Base-by-base conservation (phyloP, 2,888 invertebrate species). In the Andrena bicolor region DNA sequence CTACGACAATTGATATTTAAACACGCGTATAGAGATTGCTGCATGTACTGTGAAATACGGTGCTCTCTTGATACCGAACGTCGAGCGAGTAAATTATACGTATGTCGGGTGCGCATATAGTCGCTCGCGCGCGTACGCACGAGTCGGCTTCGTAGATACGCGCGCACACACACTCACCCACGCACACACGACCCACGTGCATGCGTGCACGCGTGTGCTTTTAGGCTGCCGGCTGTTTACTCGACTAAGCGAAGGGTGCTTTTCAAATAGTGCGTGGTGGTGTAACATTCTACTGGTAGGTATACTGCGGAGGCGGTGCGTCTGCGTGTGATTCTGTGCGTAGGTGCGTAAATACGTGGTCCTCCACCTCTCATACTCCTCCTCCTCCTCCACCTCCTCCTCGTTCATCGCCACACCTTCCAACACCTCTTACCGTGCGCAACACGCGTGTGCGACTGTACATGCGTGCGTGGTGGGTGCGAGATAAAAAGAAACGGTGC, bases 401-500 rank as follows among this genome's bases (percentile, higher is more conserved):
- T n/a, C n/a, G n/a, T n/a, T n/a, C n/a, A n/a, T n/a, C n/a, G n/a
- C n/a, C 20, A 26, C 16, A 35, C 20, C 20, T 20, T 10, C 26
- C 26, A 30, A 30, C 53, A 13, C 56, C 23, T 23, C 23, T 56
- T 20, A 48, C 74, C 74, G 72, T 72, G 69, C 76, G 74, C 68
- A 76, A 80, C 79, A 74, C 85, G 85, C 86, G 85, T 65, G 86
- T 82, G 85, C 85, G 86, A 84, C 81, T 80, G 84, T 85, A 88
- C 86, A 87, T 89, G 86, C 84, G 89, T 90, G 91, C 90, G 87
- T 87, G 87, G 73, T 87, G 85, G 91, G 91, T 91, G 92, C 91
- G 90, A 89, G 87, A 89, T 76, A 53, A 66, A 35, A 10, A 10
- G 0, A 76, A 78, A 84, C 84, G 82, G 90, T 92, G 91, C 89